Conservation (phyloP, 2,888 invertebrate species). For the Hirtodrosophila duncani region DNA sequence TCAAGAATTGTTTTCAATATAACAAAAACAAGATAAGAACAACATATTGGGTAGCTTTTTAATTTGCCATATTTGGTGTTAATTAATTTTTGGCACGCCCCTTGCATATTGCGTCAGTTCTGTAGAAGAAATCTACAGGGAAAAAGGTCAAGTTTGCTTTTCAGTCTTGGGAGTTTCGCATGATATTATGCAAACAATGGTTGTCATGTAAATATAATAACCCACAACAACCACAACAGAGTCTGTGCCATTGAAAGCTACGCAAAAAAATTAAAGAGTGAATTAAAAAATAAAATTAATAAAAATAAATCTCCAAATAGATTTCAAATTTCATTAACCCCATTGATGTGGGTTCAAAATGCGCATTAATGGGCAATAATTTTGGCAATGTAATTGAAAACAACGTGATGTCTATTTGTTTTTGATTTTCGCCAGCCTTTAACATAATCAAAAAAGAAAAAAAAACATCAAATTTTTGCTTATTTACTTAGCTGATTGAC, state of each 20-base stretch:
- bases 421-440: conserved; percentile 24
- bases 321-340: conserved; percentile 63
- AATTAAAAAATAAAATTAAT: neutral
- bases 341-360: conserved; percentile 38
- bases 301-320: conserved; percentile 7
- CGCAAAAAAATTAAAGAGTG: conserved; percentile 7
- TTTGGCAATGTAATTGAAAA: conserved; percentile 59
- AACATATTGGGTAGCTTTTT: conserved; percentile 5
- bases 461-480: conserved; percentile 51
- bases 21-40: neutral
- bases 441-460: too few relatives aligned
- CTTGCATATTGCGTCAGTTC: conserved; percentile 39
- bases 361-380: conserved; percentile 39
- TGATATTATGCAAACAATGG: conserved; percentile 19
- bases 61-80: conserved; percentile 32
- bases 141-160: conserved; percentile 60
- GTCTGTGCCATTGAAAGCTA: conserved; percentile 14
- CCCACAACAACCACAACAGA: conserved; percentile 25
- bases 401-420: conserved; percentile 68
- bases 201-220: conserved; percentile 15
- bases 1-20: conserved; percentile 7
- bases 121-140: conserved; percentile 24
- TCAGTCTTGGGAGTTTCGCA: conserved; percentile 22
- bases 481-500: conserved; percentile 55
- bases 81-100: conserved; percentile 42